Evolutionary conservation across 2,888 invertebrate species (phyloP).

Genomic region (Drosophila birchii): DNA sequence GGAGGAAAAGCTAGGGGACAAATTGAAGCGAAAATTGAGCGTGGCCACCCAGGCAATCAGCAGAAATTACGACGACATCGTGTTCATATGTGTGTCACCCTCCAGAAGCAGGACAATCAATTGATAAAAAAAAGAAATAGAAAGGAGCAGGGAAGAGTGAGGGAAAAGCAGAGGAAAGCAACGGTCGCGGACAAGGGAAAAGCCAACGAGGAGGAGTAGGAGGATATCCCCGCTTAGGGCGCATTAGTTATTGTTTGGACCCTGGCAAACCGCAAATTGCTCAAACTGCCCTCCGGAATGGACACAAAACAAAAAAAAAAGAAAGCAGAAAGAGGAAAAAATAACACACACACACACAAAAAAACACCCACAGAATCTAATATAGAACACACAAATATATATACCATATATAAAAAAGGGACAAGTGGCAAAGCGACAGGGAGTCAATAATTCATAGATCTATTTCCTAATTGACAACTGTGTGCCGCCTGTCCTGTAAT

Average conservation of each 20-base stretch:
- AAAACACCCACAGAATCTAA: background rate
- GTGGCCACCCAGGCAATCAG: constrained; percentile 47
- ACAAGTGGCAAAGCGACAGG: constrained; percentile 70
- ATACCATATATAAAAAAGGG: constrained; percentile 21
- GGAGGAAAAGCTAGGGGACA: background rate
- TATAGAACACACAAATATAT: no score
- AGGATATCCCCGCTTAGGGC: constrained; percentile 46
- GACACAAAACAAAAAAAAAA: constrained; percentile 34
- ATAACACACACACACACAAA: background rate
- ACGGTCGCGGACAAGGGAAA: constrained; percentile 23
- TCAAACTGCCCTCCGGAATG: constrained; percentile 62
- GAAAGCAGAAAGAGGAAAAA: background rate
- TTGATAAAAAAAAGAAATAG: constrained; percentile 60
- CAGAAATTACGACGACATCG: constrained; percentile 36
- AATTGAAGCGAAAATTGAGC: constrained; percentile 37
- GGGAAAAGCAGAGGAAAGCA: constrained; percentile 6
- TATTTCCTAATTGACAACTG: constrained; percentile 45
- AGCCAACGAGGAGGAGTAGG: background rate
- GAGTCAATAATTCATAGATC: constrained; percentile 65
- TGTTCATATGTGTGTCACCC: constrained; percentile 33
- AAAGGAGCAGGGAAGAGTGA: background rate
- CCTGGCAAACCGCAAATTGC: constrained; percentile 69
- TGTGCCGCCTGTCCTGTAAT: constrained; percentile 25
- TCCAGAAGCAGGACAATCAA: constrained; percentile 70
- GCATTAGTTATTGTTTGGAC: constrained; percentile 43